Base-by-base conservation (phyloP, 2,888 invertebrate genomes). In the Dicycla oo region DNA sequence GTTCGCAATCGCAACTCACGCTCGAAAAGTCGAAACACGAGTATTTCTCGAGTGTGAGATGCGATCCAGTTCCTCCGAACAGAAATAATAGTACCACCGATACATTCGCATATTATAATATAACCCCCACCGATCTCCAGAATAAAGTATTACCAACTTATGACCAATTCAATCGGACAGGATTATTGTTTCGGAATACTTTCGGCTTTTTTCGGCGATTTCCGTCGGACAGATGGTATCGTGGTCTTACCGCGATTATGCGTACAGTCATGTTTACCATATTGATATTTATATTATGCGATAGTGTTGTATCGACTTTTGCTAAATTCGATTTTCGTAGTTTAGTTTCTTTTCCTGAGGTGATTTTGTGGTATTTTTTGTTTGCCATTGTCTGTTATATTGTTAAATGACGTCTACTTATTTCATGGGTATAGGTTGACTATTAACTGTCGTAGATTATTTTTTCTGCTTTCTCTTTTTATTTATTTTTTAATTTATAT, bases 61-160 rank as follows among this genome's bases (percentile, higher is more conserved):
- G 6, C n/a, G 62, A 30, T 30, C 30, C n/a, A 62, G 53, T 30
- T n/a, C 15, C 6, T 1, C 8, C 0, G 20, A 58, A 23, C 15
- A 47, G 38, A 38, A 65, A 60, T 18, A n/a, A 6, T 75, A 62
- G 86, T 84, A 84, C 4, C n/a, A 78, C 74, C 77, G 18, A 72
- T 68, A 84, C 73, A 82, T 85, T 77, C 82, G 75, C 82, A 82
- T 85, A 83, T 77, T 74, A 68, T 85, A 83, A 78, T 74, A 68
- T 78, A 79, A 82, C 78, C 77, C 73, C 51, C 80, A n/a, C 49
- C 72, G 67, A 81, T 84, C 81, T 80, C 70, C 78, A 73, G 82
- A 75, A 84, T 86, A 87, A 79, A 86, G 75, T 87, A 86, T 84
- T 86, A 85, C 86, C 78, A 81, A 88, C 79, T 87, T 88, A 86